A percentile compares a stretch with the other conserved stretches of the same genome.
These are phyloP conservation scores for Mythimna loreyi DNA, from an alignment of 2,888 invertebrate species.

Conservation along the genomic window DNA sequence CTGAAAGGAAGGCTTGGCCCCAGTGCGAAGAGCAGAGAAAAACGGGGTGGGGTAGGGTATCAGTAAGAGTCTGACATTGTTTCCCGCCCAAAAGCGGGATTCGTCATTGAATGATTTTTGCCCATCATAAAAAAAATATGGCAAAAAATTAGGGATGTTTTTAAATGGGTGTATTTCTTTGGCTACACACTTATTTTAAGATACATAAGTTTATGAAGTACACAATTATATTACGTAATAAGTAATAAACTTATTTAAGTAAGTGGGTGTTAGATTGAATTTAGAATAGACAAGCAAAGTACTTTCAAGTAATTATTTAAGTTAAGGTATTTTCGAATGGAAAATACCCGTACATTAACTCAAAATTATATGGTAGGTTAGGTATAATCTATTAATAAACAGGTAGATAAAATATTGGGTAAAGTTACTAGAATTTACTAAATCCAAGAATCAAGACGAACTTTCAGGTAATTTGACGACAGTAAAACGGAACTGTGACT, in stretches of 20 bases:
- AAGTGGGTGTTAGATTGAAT: neutral
- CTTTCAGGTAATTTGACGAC: constrained; percentile 16
- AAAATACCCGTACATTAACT: neutral
- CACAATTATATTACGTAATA: too few species aligned
- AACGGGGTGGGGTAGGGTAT: too few species aligned
- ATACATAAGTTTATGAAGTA: neutral
- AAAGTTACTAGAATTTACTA: neutral
- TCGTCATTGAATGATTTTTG: too few species aligned
- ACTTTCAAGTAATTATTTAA: neutral
- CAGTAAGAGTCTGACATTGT: too few species aligned
- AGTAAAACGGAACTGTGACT: constrained; percentile 15
- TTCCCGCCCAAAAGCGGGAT: too few species aligned
- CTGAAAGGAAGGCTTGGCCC: too few species aligned
- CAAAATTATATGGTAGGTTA: neutral
- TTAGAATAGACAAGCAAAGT: neutral
- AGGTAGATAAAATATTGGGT: neutral
- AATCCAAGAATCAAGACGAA: constrained; percentile 7
- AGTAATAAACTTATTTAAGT: neutral
- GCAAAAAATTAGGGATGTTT: too few species aligned
- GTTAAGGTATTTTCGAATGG: neutral
- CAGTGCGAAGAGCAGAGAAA: too few species aligned
- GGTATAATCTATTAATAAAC: neutral
- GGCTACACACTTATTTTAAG: neutral
- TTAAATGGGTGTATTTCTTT: too few species aligned
- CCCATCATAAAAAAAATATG: too few species aligned